A percentile compares a stretch with the other conserved stretches of the same genome.
Evolutionary conservation across 2,888 invertebrate species (phyloP).

Genomic region (Andrena bucephala): DNA sequence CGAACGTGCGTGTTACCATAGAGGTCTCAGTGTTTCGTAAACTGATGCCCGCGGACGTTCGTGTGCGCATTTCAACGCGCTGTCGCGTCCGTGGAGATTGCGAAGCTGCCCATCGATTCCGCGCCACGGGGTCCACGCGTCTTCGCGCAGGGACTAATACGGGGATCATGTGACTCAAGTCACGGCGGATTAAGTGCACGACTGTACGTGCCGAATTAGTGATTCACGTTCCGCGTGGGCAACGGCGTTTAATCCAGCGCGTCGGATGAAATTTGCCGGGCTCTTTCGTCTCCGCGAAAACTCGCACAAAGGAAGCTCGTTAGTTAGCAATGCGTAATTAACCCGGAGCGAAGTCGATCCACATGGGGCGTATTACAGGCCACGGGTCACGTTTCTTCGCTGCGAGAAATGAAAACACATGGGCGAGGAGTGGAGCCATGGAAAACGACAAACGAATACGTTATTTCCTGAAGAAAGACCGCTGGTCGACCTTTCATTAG

Average conservation of each 20-base stretch:
- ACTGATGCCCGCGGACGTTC: not conserved
- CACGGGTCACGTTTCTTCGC: slow-evolving; percentile 29
- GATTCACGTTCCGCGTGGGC: slow-evolving; percentile 32
- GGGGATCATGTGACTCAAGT: slow-evolving; percentile 32
- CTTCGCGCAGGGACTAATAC: slow-evolving; percentile 10
- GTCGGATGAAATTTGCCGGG: slow-evolving; percentile 65
- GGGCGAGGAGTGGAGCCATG: not conserved
- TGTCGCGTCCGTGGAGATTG: not conserved
- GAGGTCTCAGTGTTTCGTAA: not conserved
- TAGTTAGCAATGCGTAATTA: slow-evolving; percentile 78
- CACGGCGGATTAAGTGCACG: slow-evolving; percentile 45
- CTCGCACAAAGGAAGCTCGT: slow-evolving; percentile 71
- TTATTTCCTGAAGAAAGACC: slow-evolving; percentile 1
- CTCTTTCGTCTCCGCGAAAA: slow-evolving; percentile 56
- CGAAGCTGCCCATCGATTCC: slow-evolving; percentile 24
- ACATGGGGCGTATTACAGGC: slow-evolving; percentile 38
- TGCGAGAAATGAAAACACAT: slow-evolving; percentile 8
- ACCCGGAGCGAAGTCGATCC: slow-evolving; percentile 58
- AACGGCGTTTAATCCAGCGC: slow-evolving; percentile 64
- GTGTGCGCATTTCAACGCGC: not conserved
- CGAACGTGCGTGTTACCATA: not conserved
- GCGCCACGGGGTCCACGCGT: slow-evolving; percentile 11
- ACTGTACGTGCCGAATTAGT: slow-evolving; percentile 53
- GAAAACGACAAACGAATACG: not conserved
- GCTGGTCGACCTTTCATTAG: slow-evolving; percentile 5